Conservation (phyloP, 2,113 vertebrate genomes). For the Gallinago undulata region DNA sequence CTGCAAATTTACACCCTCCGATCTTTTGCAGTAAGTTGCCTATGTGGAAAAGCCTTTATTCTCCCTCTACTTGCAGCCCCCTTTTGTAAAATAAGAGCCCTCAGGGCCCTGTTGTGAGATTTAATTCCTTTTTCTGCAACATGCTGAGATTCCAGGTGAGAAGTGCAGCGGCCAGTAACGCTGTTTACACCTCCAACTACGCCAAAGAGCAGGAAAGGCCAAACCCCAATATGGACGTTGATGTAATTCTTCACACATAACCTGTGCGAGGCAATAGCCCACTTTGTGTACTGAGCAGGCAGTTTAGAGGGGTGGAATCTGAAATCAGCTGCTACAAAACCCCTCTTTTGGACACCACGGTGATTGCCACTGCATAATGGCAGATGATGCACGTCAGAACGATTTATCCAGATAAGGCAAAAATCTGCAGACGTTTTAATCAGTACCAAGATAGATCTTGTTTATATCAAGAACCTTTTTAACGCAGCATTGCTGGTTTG, state of each 20-base stretch:
- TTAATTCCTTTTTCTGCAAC: slow-evolving; percentile 56
- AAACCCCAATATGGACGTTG: neutral
- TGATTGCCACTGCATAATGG: neutral
- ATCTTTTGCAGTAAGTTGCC: neutral
- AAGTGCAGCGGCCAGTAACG: neutral
- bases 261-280: neutral
- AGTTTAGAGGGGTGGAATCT: neutral
- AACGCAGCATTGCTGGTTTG: slow-evolving; percentile 74
- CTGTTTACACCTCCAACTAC: slow-evolving; percentile 39
- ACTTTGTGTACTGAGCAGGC: neutral
- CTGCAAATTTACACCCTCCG: neutral
- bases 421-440: slow-evolving; percentile 69
- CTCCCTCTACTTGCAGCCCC: neutral
- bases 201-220: neutral
- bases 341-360: neutral
- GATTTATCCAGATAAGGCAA: slow-evolving; percentile 55
- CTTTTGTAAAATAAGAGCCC: slow-evolving; percentile 13
- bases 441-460: slow-evolving; percentile 70
- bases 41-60: neutral
- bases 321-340: neutral
- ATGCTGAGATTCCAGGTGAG: slow-evolving; percentile 48
- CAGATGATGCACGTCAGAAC: neutral
- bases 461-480: slow-evolving; percentile 74
- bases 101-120: slow-evolving; percentile 30
- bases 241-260: slow-evolving; percentile 33